Percentiles rank a stretch among this genome's conserved stretches.
phyloP scores from a whole-genome alignment of 2,888 invertebrate species.

The Ptychoptera albimana region DNA sequence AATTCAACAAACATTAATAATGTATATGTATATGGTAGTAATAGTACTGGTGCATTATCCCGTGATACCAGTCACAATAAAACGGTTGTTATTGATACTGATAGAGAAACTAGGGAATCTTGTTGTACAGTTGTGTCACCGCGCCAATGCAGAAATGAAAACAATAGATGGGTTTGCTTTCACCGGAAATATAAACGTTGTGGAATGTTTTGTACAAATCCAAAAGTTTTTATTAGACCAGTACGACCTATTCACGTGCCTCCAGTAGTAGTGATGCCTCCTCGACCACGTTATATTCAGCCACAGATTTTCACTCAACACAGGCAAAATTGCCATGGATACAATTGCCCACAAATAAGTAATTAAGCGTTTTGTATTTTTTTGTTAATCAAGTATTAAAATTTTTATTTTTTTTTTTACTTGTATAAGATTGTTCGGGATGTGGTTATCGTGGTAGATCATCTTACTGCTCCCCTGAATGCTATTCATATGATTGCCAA shows the following conservation, averaged over 20 bases:
- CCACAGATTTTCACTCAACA: no score
- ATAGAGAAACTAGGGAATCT: neutral
- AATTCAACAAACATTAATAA: conserved; percentile 17
- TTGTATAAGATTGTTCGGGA: conserved; percentile 1
- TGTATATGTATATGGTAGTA: conserved; percentile 20
- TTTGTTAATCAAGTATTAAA: no score
- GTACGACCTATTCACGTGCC: neutral
- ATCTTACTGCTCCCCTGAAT: neutral
- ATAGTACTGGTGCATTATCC: neutral
- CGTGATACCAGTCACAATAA: no score
- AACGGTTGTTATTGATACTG: no score
- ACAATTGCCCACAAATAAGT: neutral
- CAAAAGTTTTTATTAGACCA: conserved; percentile 16
- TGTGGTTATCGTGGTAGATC: neutral
- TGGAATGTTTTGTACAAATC: conserved; percentile 17
- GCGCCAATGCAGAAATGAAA: conserved; percentile 14
- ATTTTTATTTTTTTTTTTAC: neutral
- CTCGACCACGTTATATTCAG: conserved; percentile 2
- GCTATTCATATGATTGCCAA: neutral
- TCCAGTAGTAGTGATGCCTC: conserved; percentile 6
- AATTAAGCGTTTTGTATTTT: no score
- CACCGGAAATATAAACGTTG: conserved; percentile 17
- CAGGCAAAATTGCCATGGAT: conserved; percentile 3
- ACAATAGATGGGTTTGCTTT: conserved; percentile 16
- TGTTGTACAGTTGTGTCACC: conserved; percentile 21